Conservation (phyloP, 92 coral and sea anemone species). For the Zoanthus sociatus region DNA sequence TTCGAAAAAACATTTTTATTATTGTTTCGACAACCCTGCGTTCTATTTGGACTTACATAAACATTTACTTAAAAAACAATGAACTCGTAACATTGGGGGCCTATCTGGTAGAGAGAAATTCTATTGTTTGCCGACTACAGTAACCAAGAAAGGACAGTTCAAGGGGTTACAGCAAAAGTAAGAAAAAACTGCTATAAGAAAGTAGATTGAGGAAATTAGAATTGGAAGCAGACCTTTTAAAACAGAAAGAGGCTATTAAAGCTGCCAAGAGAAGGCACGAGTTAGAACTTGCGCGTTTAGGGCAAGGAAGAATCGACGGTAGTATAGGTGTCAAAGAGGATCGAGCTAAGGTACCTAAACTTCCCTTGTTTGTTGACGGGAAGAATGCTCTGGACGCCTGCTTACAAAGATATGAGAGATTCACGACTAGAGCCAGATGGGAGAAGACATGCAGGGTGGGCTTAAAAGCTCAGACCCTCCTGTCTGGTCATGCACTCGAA, state of each 20-base stretch:
- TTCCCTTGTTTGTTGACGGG: not conserved
- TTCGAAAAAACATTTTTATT: no score
- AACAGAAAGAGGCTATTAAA: not conserved
- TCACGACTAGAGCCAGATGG: not conserved
- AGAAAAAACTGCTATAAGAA: not conserved
- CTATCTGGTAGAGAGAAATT: not conserved
- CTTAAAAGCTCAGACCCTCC: not conserved
- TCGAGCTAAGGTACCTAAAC: not conserved
- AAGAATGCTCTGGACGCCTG: not conserved
- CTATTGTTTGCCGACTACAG: not conserved
- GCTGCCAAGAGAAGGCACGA: not conserved
- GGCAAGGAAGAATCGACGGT: no score
- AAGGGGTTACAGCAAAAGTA: not conserved
- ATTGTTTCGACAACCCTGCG: no score
- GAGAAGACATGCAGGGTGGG: not conserved
- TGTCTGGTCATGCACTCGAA: not conserved
- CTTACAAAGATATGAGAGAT: not conserved
- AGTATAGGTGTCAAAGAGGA: not conserved
- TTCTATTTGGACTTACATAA: no score
- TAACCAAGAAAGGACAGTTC: not conserved
- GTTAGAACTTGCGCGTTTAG: not conserved
- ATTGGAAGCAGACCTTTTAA: constrained; percentile 3
- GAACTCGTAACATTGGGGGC: constrained; percentile 1
- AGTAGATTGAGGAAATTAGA: not conserved
- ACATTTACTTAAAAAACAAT: no score